A percentile compares a stretch with the other conserved stretches of the same genome.
Evolutionary conservation across 2,888 invertebrate genomes (phyloP).

Genomic region (Microctonus aethiopoides): DNA sequence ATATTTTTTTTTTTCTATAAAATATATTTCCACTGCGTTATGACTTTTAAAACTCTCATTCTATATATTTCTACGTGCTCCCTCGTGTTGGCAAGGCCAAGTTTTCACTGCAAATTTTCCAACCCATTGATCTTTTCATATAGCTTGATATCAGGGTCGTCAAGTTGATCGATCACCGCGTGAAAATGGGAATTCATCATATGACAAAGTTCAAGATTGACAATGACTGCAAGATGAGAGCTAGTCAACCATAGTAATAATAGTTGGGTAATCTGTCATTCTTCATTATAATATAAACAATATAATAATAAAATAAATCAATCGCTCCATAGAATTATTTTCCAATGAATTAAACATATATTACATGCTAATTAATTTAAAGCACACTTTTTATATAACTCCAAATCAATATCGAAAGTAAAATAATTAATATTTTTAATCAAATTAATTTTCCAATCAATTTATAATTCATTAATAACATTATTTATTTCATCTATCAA

Average conservation of each 20-base stretch:
- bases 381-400: no score
- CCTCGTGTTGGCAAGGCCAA: not conserved
- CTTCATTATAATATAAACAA: slow-evolving; percentile 46
- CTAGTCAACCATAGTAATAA: not conserved
- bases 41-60: slow-evolving; percentile 2
- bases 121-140: slow-evolving; percentile 15
- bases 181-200: slow-evolving; percentile 5
- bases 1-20: not conserved
- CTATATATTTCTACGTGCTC: not conserved
- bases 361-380: no score
- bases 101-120: slow-evolving; percentile 22
- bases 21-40: not conserved
- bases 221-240: not conserved
- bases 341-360: no score
- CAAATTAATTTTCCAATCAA: not conserved
- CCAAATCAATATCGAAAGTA: no score
- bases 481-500: no score
- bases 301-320: slow-evolving; percentile 31
- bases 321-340: slow-evolving; percentile 37
- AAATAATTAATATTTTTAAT: no score
- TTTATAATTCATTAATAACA: not conserved
- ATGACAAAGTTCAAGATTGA: not conserved
- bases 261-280: slow-evolving; percentile 42
- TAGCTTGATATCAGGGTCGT: not conserved
- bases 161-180: slow-evolving; percentile 20